Percentiles rank a stretch among this genome's conserved stretches.
Evolutionary conservation across 2,113 vertebrate species (phyloP).

Genomic region (Crypturellus undulatus): DNA sequence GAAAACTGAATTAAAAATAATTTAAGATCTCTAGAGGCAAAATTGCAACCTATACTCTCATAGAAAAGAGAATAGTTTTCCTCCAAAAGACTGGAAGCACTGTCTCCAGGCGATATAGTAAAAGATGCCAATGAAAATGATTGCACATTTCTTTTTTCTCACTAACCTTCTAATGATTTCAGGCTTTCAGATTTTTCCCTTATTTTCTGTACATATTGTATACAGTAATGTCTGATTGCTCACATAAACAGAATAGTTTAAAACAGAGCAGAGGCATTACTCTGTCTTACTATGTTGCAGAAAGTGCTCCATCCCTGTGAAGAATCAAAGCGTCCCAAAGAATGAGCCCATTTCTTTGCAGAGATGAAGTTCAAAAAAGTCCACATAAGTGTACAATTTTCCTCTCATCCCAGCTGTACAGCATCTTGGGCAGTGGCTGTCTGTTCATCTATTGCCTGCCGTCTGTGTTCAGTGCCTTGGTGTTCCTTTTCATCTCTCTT

Average conservation of each 20-base stretch:
- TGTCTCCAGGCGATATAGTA: not conserved
- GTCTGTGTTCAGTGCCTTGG: not conserved
- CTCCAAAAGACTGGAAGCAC: conserved; percentile 11
- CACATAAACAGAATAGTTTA: not conserved
- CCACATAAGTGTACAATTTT: not conserved
- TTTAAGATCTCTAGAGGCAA: conserved; percentile 7
- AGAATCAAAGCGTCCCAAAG: not conserved
- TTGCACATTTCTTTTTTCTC: conserved; percentile 1
- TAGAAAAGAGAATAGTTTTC: conserved; percentile 4
- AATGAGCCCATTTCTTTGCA: rapidly evolving
- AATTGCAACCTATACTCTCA: not conserved
- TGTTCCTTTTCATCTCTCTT: not conserved
- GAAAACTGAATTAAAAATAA: conserved; percentile 39
- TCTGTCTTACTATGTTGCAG: not conserved
- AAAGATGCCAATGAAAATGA: not conserved
- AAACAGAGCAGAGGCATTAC: not conserved
- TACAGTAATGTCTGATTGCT: not conserved
- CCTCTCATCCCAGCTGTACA: not conserved
- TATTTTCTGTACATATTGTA: not conserved
- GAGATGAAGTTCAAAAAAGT: not conserved
- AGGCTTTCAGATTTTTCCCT: not conserved
- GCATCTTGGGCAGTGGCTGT: not conserved
- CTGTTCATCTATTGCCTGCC: not conserved
- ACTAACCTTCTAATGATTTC: conserved; percentile 10
- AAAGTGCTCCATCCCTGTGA: not conserved